Conservation (phyloP, 2,113 vertebrate species). For the Dipodomys merriami region DNA sequence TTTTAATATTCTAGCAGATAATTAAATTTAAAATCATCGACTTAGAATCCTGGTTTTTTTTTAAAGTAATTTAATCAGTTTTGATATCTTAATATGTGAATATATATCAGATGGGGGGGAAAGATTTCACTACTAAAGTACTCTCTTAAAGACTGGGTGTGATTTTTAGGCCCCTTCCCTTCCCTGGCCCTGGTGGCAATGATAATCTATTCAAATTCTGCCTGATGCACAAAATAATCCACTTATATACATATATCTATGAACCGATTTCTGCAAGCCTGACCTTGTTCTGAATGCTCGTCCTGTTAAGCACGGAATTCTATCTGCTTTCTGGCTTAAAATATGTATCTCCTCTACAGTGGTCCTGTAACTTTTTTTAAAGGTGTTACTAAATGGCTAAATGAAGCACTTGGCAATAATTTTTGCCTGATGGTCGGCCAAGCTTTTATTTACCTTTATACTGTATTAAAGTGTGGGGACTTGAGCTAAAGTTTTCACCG, state of each 20-base stretch:
- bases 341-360: slow-evolving; percentile 43
- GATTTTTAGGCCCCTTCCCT: slow-evolving; percentile 16
- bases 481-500: slow-evolving; percentile 38
- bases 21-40: slow-evolving; percentile 75
- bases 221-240: slow-evolving; percentile 60
- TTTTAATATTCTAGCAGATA: slow-evolving; percentile 76
- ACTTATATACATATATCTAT: background rate
- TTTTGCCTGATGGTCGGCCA: slow-evolving; percentile 55
- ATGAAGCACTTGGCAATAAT: slow-evolving; percentile 55
- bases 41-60: slow-evolving; percentile 77
- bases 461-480: background rate
- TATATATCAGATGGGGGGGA: slow-evolving; percentile 54
- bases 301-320: slow-evolving; percentile 33
- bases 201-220: slow-evolving; percentile 1
- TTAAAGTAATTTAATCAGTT: slow-evolving; percentile 71
- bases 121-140: slow-evolving; percentile 63
- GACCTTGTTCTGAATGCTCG: background rate
- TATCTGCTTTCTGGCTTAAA: slow-evolving; percentile 60
- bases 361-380: slow-evolving; percentile 38
- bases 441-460: slow-evolving; percentile 48
- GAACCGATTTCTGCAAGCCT: slow-evolving; percentile 43
- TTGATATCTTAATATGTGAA: slow-evolving; percentile 52
- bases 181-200: slow-evolving; percentile 40
- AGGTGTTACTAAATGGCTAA: slow-evolving; percentile 65
- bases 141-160: slow-evolving; percentile 53